Conservation (phyloP, 2,888 invertebrate species). For the Byasa hedistus region DNA sequence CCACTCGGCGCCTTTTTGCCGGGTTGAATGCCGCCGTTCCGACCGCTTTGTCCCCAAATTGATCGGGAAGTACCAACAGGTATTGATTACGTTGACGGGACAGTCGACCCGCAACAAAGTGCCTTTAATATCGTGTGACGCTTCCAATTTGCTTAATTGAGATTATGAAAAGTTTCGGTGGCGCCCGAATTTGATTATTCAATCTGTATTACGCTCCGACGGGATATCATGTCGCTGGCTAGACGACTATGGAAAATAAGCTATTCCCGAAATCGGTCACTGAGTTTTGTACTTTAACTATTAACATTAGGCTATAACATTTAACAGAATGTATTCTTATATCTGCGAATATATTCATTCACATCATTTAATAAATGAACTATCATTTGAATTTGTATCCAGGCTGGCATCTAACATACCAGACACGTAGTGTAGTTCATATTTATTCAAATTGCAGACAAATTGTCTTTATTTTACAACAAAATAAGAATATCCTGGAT, state of each 20-base stretch:
- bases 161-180: conserved; percentile 10
- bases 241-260: not conserved
- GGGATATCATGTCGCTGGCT: not conserved
- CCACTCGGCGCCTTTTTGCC: conserved; percentile 37
- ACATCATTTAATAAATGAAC: not conserved
- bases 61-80: conserved; percentile 27
- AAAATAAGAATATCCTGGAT: not conserved
- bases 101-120: conserved; percentile 15
- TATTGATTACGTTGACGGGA: conserved; percentile 23
- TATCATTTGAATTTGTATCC: not conserved
- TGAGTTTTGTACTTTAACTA: too few species aligned
- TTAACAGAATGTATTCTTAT: too few species aligned
- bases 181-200: not conserved
- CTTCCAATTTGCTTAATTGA: conserved; percentile 22
- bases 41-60: conserved; percentile 43
- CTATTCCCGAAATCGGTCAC: not conserved
- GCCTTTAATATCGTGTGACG: conserved; percentile 12
- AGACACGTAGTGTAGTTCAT: not conserved
- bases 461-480: not conserved
- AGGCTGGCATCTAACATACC: not conserved
- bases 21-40: conserved; percentile 37
- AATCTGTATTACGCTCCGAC: not conserved
- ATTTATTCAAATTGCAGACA: not conserved
- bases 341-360: too few species aligned
- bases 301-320: too few species aligned